Conservation (phyloP, 1,140 invertebrate species). For the Pantala flavescens region DNA sequence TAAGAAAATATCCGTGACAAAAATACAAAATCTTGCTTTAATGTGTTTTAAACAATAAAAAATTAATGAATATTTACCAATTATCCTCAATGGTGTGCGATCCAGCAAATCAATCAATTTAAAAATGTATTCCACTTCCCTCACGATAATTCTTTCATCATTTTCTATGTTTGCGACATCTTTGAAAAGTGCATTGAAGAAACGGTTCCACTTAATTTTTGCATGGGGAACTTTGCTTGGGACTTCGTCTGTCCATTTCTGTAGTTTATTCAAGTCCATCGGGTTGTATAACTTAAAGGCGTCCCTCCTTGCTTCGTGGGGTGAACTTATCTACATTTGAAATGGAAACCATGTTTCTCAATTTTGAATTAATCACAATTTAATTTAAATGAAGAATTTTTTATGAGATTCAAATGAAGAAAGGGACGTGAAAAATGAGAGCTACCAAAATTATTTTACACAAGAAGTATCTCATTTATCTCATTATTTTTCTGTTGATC, state of each 20-base stretch:
- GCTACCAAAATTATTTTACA: no score
- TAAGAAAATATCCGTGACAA: no score
- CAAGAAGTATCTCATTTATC: no score
- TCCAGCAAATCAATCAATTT: slow-evolving; percentile 1
- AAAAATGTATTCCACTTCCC: slow-evolving; percentile 12
- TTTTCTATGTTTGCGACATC: not conserved
- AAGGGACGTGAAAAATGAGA: no score
- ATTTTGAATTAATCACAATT: no score
- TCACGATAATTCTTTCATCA: not conserved
- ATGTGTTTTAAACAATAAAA: no score
- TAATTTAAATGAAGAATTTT: no score
- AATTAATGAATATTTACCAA: no score
- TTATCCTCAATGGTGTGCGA: not conserved
- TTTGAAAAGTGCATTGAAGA: not conserved
- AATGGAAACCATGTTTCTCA: not conserved
- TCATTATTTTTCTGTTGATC: no score
- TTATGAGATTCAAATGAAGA: no score
- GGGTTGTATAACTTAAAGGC: slow-evolving; percentile 43
- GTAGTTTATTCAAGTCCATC: slow-evolving; percentile 39
- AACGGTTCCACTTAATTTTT: not conserved
- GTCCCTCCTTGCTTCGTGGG: slow-evolving; percentile 37
- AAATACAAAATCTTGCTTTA: no score
- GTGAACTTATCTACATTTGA: slow-evolving; percentile 36
- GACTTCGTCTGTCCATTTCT: slow-evolving; percentile 29
- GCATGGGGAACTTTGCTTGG: not conserved